A percentile compares a stretch with the other conserved stretches of the same genome.
These are phyloP conservation scores for Chlorops oryzae DNA, from an alignment of 1,140 invertebrate species.

Conservation along the genomic window DNA sequence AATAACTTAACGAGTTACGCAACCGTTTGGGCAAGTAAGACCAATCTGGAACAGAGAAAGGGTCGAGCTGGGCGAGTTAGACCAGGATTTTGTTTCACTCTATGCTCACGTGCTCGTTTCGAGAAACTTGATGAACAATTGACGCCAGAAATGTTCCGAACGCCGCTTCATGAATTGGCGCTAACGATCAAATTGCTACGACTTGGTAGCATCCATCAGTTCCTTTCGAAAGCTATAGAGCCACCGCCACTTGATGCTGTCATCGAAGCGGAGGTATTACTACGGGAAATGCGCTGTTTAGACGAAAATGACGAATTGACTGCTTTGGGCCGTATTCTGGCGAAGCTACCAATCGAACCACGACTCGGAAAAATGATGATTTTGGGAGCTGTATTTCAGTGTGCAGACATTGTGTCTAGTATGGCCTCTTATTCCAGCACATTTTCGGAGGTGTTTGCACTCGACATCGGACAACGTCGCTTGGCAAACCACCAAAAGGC, in stretches of 20 bases:
- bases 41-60: constrained; percentile 83
- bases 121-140: constrained; percentile 80
- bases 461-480: constrained; percentile 60
- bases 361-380: constrained; percentile 93
- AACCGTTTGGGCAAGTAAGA: constrained; percentile 86
- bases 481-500: constrained; percentile 71
- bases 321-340: constrained; percentile 84
- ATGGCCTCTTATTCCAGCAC: constrained; percentile 92
- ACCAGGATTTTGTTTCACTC: constrained; percentile 82
- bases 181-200: constrained; percentile 73
- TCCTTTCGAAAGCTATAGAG: constrained; percentile 88
- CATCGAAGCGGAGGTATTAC: constrained; percentile 74
- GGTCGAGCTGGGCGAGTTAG: constrained; percentile 85
- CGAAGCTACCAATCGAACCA: constrained; percentile 86
- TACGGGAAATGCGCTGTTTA: constrained; percentile 81
- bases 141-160: constrained; percentile 93
- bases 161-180: constrained; percentile 85
- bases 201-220: constrained; percentile 83
- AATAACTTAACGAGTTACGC: constrained; percentile 95
- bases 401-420: constrained; percentile 82
- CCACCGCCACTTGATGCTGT: constrained; percentile 91
- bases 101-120: constrained; percentile 71
- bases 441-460: constrained; percentile 82
- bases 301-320: constrained; percentile 80
- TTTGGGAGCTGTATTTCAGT: constrained; percentile 75